Conservation (phyloP, 2,113 vertebrate genomes). For the Triplophysa siluroides region DNA sequence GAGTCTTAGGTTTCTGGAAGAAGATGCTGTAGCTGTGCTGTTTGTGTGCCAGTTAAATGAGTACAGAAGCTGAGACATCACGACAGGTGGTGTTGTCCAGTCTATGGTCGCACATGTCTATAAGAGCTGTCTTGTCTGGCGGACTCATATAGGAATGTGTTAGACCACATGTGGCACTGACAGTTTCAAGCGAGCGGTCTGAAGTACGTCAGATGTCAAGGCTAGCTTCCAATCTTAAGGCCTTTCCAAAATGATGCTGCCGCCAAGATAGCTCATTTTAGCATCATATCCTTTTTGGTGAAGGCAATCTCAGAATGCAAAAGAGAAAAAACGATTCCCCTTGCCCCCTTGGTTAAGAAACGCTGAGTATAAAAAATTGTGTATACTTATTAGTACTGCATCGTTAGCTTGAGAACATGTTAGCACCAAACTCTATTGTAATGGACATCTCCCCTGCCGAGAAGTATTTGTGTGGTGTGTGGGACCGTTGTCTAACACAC, state of each 20-base stretch:
- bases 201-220: too few species aligned
- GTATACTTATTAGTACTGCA: too few species aligned
- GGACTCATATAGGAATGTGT: not conserved
- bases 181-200: not conserved
- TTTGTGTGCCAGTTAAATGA: constrained; percentile 8
- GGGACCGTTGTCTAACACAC: not conserved
- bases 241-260: not conserved
- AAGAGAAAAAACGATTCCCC: too few species aligned
- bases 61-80: not conserved
- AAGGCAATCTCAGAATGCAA: too few species aligned
- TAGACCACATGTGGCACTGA: not conserved
- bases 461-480: not conserved
- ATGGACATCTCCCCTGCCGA: not conserved
- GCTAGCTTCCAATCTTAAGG: not conserved
- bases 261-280: too few species aligned
- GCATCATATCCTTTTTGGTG: too few species aligned
- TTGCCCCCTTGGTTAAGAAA: too few species aligned
- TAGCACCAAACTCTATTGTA: too few species aligned
- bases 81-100: constrained; percentile 15
- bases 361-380: too few species aligned
- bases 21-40: not conserved
- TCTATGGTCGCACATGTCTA: not conserved
- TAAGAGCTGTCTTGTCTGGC: not conserved
- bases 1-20: constrained; percentile 2
- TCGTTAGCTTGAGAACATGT: too few species aligned